Evolutionary conservation across 2,113 vertebrate genomes (phyloP).

Genomic region (Myrmecobius fasciatus): DNA sequence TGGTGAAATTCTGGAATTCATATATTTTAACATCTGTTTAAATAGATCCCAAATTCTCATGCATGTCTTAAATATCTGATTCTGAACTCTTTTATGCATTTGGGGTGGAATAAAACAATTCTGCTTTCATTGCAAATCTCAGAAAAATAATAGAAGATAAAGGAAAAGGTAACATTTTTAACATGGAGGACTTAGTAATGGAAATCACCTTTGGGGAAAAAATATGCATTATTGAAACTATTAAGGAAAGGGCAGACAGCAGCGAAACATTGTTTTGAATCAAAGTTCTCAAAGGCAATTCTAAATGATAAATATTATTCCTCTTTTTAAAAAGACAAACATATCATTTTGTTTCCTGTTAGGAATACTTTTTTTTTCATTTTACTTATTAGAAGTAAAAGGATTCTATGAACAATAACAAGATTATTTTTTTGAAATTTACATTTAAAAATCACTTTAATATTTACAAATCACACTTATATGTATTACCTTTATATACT

Average conservation of each 20-base stretch:
- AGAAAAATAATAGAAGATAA: conserved; percentile 51
- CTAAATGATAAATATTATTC: background rate
- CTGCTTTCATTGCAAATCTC: conserved; percentile 22
- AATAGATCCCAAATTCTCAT: conserved; percentile 37
- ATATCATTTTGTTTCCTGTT: background rate
- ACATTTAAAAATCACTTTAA: background rate
- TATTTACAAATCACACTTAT: background rate
- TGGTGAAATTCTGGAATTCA: conserved; percentile 65
- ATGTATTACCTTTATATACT: background rate
- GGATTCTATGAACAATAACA: background rate
- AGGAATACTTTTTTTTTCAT: background rate
- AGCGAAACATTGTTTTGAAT: background rate
- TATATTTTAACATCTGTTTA: conserved; percentile 60
- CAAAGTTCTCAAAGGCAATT: background rate
- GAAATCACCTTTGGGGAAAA: background rate
- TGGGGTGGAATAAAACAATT: conserved; percentile 44
- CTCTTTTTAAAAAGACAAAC: background rate
- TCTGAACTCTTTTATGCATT: conserved; percentile 34
- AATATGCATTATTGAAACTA: background rate
- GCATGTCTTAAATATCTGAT: conserved; percentile 37
- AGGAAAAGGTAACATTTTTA: conserved; percentile 43
- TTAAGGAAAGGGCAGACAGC: conserved; percentile 38
- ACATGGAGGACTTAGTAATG: conserved; percentile 47
- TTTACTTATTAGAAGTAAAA: background rate
- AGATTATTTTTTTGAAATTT: background rate